Conservation (phyloP, 1,140 invertebrate species). For the Archivesica marissinica region DNA sequence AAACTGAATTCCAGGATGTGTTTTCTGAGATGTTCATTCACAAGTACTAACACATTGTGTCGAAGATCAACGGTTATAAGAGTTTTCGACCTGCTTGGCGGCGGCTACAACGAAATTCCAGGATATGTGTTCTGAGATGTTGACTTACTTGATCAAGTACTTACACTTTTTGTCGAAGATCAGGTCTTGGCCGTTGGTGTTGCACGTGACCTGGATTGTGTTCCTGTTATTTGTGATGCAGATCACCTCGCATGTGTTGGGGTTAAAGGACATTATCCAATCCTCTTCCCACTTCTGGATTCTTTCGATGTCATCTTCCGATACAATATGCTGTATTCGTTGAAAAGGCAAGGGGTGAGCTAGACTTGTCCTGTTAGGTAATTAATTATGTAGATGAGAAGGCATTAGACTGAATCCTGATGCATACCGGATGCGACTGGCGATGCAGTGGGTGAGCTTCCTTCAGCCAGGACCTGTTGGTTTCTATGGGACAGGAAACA, state of each 20-base stretch:
- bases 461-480: not conserved
- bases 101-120: not conserved
- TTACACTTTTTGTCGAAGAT: not conserved
- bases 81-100: conserved; percentile 30
- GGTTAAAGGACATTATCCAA: conserved; percentile 50
- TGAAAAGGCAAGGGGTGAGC: not conserved
- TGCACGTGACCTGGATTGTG: too few relatives aligned
- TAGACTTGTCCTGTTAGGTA: not conserved
- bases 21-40: too few relatives aligned
- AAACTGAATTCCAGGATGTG: too few relatives aligned
- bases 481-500: not conserved
- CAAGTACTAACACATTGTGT: conserved; percentile 9
- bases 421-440: too few relatives aligned
- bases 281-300: too few relatives aligned
- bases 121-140: too few relatives aligned
- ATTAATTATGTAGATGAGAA: not conserved
- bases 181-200: not conserved
- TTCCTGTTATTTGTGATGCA: not conserved
- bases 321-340: not conserved
- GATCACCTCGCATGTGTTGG: conserved; percentile 43
- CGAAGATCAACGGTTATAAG: not conserved
- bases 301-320: conserved; percentile 18
- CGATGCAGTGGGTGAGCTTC: not conserved
- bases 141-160: conserved; percentile 13
- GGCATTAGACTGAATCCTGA: too few relatives aligned